Evolutionary conservation across 1,140 invertebrate species (phyloP).

Genomic region (Drosophila navojoa): DNA sequence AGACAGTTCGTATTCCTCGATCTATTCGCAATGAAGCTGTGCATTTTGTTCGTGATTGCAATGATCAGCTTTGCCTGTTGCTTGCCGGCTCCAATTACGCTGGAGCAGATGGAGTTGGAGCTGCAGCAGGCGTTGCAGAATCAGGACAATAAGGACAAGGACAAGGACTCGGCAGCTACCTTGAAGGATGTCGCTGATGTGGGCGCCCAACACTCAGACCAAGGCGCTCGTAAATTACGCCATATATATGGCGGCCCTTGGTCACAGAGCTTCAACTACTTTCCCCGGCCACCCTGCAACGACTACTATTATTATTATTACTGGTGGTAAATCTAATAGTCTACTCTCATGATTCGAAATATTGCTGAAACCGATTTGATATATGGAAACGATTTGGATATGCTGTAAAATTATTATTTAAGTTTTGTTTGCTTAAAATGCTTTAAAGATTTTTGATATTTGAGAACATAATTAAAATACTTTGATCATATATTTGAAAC

Average conservation of each 20-base stretch:
- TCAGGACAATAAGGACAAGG: neutral
- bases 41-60: constrained; percentile 11
- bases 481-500: no score
- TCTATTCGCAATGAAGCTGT: constrained; percentile 31
- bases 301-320: constrained; percentile 33
- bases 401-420: no score
- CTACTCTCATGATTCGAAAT: no score
- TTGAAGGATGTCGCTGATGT: constrained; percentile 53
- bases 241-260: constrained; percentile 25
- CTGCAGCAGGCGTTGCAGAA: neutral
- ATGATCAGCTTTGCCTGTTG: constrained; percentile 9
- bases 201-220: constrained; percentile 35
- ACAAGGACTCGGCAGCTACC: neutral
- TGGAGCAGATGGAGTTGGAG: neutral
- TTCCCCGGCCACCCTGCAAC: neutral
- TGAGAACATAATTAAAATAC: no score
- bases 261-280: neutral
- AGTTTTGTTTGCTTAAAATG: no score
- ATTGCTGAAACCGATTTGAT: no score
- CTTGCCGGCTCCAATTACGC: constrained; percentile 5
- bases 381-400: no score
- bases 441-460: no score
- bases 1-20: constrained; percentile 14
- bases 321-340: constrained; percentile 44
- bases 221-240: constrained; percentile 37